Base-by-base conservation (phyloP, 2,888 invertebrate genomes). In the Drosophila pegasa region DNA sequence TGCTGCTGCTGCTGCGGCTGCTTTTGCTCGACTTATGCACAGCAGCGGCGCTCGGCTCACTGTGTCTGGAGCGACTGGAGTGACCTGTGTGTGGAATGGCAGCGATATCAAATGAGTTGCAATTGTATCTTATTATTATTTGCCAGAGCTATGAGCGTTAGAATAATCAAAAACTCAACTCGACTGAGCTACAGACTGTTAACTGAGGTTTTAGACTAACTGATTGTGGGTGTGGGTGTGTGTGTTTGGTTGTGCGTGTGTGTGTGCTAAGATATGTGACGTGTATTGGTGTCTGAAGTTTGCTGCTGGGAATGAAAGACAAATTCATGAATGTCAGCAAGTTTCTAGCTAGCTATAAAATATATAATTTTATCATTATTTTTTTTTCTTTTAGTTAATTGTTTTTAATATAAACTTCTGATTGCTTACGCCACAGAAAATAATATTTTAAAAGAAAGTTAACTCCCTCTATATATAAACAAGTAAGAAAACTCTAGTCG, bases 21-120 rank as follows among this genome's bases (percentile, higher is more conserved):
- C 66, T 58, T 48, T 56, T 74, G 76, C 72, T 66, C 40, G 85
- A 60, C 66, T 71, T 71, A 56, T 73, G 83, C 40, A 20, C 77
- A 61, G 64, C 43, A 61, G 64, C 43, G 55, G 70, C 7, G 75
- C 38, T 69, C 65, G 61, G 72, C 48, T 80, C 80, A 73, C 72
- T 80, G 75, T 81, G 83, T 67, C 83, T 90, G 71, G 89, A 89
- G 80, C 88, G 91, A 88, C 87, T 91, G 81, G 92, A 88, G 88
- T 90, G 90, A 90, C 90, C 91, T 92, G 75, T 69, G 47, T 68
- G 35, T 48, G 38, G 35, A 45, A 50, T 31, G 38, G 31, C 48
- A 60, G 57, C 45, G 20, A 22, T 16, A 41, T 35, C n/a, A 20
- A 2, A 65, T 70, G 50, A 75, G 47, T 52, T 48, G 16, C 22